Conservation (phyloP, 2,797 vertebrate genomes). For the Typhlichthys eigenmanni region DNA sequence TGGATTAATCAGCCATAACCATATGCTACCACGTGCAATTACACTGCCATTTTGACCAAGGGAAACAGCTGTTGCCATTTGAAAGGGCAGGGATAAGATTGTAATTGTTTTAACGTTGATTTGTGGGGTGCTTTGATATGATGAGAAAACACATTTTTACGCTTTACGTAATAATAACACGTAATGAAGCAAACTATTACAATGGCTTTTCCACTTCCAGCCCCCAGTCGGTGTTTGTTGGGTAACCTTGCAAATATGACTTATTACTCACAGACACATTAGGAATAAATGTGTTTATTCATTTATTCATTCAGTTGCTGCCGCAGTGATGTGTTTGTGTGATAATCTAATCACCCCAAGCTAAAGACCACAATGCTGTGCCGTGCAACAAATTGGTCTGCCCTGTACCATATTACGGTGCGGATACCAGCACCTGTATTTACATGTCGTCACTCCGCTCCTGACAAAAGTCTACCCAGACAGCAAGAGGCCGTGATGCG, state of each 20-base stretch:
- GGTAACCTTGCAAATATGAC: slow-evolving; percentile 55
- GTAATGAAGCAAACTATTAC: slow-evolving; percentile 54
- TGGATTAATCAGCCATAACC: slow-evolving; percentile 81
- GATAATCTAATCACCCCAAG: slow-evolving; percentile 24
- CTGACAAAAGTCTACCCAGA: slow-evolving; percentile 14
- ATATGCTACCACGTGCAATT: slow-evolving; percentile 79
- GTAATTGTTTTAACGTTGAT: slow-evolving; percentile 81
- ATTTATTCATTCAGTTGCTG: slow-evolving; percentile 25
- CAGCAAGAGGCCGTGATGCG: not conserved
- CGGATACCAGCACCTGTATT: slow-evolving; percentile 12
- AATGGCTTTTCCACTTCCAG: slow-evolving; percentile 38
- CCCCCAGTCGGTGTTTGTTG: slow-evolving; percentile 43
- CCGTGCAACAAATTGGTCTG: slow-evolving; percentile 16
- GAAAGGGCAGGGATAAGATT: slow-evolving; percentile 71
- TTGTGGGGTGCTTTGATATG: slow-evolving; percentile 73
- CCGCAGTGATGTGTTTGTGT: slow-evolving; percentile 28
- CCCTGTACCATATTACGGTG: not conserved
- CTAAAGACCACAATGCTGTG: slow-evolving; percentile 24
- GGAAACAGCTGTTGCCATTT: slow-evolving; percentile 80
- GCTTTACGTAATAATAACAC: slow-evolving; percentile 66
- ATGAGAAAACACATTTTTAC: slow-evolving; percentile 67
- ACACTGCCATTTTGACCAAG: slow-evolving; percentile 72
- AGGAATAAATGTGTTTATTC: slow-evolving; percentile 52
- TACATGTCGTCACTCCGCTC: not conserved
- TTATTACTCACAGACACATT: slow-evolving; percentile 49